Evolutionary conservation across 2,888 invertebrate species (phyloP).

Genomic region (Pheosia gnoma): DNA sequence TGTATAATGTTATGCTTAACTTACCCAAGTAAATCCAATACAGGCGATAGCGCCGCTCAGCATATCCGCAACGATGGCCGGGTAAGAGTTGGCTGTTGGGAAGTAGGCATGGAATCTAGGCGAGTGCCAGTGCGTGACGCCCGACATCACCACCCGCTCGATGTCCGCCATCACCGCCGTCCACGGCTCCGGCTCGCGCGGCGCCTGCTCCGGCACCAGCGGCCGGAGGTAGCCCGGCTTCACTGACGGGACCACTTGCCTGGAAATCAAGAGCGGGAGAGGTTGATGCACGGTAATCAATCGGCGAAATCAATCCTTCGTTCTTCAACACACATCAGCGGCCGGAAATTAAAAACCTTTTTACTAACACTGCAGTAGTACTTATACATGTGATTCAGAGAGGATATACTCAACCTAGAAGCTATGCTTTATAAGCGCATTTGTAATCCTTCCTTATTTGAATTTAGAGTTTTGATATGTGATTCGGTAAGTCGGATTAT

Average conservation of each 20-base stretch:
- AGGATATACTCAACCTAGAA: too few species aligned
- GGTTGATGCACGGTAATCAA: too few species aligned
- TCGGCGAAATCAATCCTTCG: too few species aligned
- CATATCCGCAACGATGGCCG: conserved; percentile 97
- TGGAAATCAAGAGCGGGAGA: conserved; percentile 56
- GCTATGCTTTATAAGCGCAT: too few species aligned
- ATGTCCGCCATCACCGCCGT: conserved; percentile 96
- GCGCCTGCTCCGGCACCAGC: conserved; percentile 93
- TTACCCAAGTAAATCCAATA: conserved; percentile 98
- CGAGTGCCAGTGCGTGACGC: conserved; percentile 98
- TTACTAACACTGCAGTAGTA: too few species aligned
- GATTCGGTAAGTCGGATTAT: too few species aligned
- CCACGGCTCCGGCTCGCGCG: conserved; percentile 94
- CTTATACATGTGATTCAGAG: too few species aligned
- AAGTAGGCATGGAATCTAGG: conserved; percentile 98
- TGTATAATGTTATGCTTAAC: background rate
- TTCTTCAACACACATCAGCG: too few species aligned
- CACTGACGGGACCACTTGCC: conserved; percentile 94
- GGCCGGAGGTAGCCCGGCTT: conserved; percentile 96
- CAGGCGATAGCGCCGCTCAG: conserved; percentile 97
- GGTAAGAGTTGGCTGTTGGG: conserved; percentile 96
- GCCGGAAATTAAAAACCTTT: too few species aligned
- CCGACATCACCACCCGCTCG: conserved; percentile 98
- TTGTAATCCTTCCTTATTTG: too few species aligned
- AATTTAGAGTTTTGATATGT: too few species aligned